These are phyloP conservation scores for Emydoidea blandingii DNA, from an alignment of 2,797 vertebrate species.

Conservation along the genomic window DNA sequence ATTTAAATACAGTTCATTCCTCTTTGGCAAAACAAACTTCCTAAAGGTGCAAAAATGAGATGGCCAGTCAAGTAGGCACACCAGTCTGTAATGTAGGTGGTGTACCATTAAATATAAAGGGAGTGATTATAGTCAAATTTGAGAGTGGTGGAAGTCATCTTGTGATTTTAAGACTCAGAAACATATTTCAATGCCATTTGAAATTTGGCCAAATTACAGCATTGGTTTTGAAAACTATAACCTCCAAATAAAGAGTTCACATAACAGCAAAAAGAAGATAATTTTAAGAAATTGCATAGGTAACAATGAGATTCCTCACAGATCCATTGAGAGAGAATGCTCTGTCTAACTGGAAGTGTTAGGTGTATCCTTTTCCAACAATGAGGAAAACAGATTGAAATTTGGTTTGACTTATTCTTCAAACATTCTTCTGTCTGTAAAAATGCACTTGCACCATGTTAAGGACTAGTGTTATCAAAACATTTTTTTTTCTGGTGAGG, in stretches of 20 bases:
- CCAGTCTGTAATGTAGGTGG: background rate
- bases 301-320: background rate
- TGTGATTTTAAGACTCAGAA: background rate
- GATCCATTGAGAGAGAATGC: background rate
- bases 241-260: background rate
- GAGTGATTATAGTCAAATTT: background rate
- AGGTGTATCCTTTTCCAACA: background rate
- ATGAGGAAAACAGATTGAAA: background rate
- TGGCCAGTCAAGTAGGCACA: background rate
- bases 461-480: constrained; percentile 15
- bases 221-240: background rate
- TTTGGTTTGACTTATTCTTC: background rate
- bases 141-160: background rate
- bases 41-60: background rate
- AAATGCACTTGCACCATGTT: background rate
- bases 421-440: background rate
- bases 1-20: constrained; percentile 45
- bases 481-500: background rate
- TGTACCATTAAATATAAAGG: background rate
- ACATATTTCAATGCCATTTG: background rate
- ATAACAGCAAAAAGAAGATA: background rate
- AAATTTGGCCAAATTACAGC: background rate
- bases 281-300: background rate
- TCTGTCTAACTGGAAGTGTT: background rate
- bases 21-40: background rate